These are phyloP conservation scores for Drosophila baimaii DNA, from an alignment of 1,140 invertebrate species.

Conservation along the genomic window DNA sequence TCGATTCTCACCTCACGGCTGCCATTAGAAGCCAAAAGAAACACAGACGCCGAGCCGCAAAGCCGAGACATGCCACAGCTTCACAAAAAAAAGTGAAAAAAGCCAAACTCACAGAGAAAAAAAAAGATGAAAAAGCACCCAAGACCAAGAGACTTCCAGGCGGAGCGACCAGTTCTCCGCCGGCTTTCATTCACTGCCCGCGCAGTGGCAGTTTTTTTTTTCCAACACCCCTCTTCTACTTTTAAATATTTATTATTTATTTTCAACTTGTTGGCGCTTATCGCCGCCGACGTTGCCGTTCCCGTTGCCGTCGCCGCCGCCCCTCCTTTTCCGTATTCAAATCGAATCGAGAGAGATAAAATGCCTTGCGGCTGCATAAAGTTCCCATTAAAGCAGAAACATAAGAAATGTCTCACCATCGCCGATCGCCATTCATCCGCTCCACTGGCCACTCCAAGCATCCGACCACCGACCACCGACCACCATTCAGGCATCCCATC, in stretches of 20 bases:
- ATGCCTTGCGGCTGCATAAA: constrained; percentile 72
- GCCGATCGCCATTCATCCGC: constrained; percentile 58
- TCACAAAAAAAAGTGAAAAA: constrained; percentile 47
- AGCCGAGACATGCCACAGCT: constrained; percentile 67
- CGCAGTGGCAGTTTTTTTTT: constrained; percentile 54
- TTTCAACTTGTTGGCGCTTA: constrained; percentile 69
- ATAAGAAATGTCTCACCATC: constrained; percentile 53
- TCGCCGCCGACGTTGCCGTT: constrained; percentile 15
- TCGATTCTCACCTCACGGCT: constrained; percentile 82
- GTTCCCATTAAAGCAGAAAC: constrained; percentile 60
- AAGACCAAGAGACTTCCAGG: constrained; percentile 59
- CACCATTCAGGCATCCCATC: constrained; percentile 13
- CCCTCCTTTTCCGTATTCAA: constrained; percentile 53
- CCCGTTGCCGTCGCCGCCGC: constrained; percentile 3
- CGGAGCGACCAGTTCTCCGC: constrained; percentile 72
- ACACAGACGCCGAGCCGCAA: constrained; percentile 58
- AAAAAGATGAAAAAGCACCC: constrained; percentile 47
- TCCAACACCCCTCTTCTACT: constrained; percentile 48
- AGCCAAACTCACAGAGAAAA: constrained; percentile 20
- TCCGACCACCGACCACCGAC: constrained; percentile 9
- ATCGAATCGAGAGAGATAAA: constrained; percentile 66
- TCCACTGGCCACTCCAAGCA: constrained; percentile 34
- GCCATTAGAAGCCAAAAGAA: constrained; percentile 83
- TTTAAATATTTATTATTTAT: constrained; percentile 77
- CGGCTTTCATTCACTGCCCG: constrained; percentile 61